Percentiles rank a stretch among this genome's conserved stretches.
Conservation (phyloP, 1,140 invertebrate genomes). For the Triops cancriformis region DNA sequence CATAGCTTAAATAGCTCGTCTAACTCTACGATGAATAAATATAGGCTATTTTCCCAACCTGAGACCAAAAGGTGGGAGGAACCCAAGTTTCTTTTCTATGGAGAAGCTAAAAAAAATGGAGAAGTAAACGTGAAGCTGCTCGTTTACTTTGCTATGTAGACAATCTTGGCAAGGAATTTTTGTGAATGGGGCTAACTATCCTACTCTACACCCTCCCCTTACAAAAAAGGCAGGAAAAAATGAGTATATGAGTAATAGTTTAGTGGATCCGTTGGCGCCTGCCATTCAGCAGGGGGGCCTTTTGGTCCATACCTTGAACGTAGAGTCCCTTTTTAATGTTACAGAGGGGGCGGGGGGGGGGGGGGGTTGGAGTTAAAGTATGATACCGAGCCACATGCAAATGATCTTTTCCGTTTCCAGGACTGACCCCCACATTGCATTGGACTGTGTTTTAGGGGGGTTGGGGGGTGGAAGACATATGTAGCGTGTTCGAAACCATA, state of each 20-base stretch:
- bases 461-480: too few species aligned
- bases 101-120: neutral
- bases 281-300: conserved; percentile 2
- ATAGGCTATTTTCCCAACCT: neutral
- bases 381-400: neutral
- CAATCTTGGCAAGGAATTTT: neutral
- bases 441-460: neutral
- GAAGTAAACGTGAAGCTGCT: neutral
- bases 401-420: neutral
- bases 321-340: neutral
- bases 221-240: neutral
- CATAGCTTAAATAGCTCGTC: neutral
- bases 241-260: neutral
- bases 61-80: neutral
- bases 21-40: neutral
- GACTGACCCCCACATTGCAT: neutral
- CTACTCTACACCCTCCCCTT: neutral
- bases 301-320: neutral
- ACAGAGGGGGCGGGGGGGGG: neutral
- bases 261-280: conserved; percentile 8
- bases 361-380: neutral
- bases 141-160: neutral
- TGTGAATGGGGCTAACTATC: neutral
- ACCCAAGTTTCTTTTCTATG: neutral
- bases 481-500: too few species aligned